phyloP scores from a whole-genome alignment of 1,140 invertebrate species.

The Drosophila lini region DNA sequence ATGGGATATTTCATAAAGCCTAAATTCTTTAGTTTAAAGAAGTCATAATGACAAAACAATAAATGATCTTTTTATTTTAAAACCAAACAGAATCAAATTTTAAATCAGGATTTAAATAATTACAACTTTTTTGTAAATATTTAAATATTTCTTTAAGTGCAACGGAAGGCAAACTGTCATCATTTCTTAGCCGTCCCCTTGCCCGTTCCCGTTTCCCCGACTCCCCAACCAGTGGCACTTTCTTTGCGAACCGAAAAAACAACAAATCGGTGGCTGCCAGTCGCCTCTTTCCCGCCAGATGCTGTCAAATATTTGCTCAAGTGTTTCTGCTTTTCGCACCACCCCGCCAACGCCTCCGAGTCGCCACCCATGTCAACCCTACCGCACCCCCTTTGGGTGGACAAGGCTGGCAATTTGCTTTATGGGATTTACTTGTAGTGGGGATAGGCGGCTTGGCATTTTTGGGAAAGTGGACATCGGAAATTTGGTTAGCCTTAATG shows the following conservation, averaged over 20 bases:
- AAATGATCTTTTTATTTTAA: too few species aligned
- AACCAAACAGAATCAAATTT: too few species aligned
- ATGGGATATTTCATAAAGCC: not conserved
- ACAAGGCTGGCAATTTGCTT: conserved; percentile 66
- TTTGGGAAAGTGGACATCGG: conserved; percentile 64
- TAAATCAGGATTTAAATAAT: too few species aligned
- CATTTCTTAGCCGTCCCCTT: conserved; percentile 6
- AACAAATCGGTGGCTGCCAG: conserved; percentile 41
- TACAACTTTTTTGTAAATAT: not conserved
- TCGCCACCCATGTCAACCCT: conserved; percentile 19
- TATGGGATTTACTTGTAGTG: conserved; percentile 70
- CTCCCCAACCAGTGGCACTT: conserved; percentile 50
- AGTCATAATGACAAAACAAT: too few species aligned
- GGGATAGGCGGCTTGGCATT: conserved; percentile 55
- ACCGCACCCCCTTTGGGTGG: conserved; percentile 14
- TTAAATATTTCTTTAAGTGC: conserved; percentile 1
- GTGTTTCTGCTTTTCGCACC: conserved; percentile 50
- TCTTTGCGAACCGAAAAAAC: conserved; percentile 48
- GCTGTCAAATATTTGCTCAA: conserved; percentile 70
- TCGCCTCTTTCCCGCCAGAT: conserved; percentile 32
- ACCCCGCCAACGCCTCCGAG: conserved; percentile 21
- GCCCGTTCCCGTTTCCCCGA: not conserved
- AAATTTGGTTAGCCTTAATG: conserved; percentile 63
- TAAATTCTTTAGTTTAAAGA: not conserved
- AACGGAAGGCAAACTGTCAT: conserved; percentile 21